These are phyloP conservation scores for Lycaon pictus DNA, from an alignment of 2,113 vertebrate species.

Conservation along the genomic window DNA sequence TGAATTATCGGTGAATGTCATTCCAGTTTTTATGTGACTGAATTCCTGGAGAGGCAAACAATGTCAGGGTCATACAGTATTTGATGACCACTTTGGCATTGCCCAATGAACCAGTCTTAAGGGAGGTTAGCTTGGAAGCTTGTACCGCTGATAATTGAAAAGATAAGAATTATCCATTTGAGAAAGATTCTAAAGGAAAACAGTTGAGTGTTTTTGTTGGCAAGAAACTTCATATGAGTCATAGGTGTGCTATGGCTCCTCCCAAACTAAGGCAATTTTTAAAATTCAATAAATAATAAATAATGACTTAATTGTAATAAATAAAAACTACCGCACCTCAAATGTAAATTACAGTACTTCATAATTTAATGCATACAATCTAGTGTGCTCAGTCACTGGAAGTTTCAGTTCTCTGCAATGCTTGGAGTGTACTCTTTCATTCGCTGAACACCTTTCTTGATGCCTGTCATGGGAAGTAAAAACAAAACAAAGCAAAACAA, in stretches of 20 bases:
- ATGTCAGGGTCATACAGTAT: neutral
- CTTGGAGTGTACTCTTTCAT: neutral
- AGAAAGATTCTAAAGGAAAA: slow-evolving; percentile 53
- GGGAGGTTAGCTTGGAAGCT: neutral
- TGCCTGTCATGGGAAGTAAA: neutral
- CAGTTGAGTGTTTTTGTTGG: slow-evolving; percentile 34
- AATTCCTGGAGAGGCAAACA: neutral
- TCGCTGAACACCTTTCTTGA: neutral
- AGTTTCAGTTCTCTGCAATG: neutral
- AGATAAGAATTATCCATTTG: slow-evolving; percentile 32
- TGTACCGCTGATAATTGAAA: neutral
- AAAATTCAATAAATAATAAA: neutral
- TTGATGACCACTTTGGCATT: neutral
- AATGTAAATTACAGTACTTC: neutral
- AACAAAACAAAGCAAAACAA: neutral
- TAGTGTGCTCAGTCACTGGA: neutral
- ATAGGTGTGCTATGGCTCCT: neutral
- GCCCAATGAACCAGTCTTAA: neutral
- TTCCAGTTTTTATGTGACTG: neutral
- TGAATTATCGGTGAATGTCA: neutral
- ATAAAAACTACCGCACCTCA: neutral
- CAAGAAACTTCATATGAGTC: slow-evolving; percentile 18
- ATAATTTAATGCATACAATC: neutral
- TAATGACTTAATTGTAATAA: slow-evolving; percentile 13
- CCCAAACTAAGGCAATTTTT: neutral